Conservation (phyloP, 2,797 vertebrate species). For the Aplochiton taeniatus region DNA sequence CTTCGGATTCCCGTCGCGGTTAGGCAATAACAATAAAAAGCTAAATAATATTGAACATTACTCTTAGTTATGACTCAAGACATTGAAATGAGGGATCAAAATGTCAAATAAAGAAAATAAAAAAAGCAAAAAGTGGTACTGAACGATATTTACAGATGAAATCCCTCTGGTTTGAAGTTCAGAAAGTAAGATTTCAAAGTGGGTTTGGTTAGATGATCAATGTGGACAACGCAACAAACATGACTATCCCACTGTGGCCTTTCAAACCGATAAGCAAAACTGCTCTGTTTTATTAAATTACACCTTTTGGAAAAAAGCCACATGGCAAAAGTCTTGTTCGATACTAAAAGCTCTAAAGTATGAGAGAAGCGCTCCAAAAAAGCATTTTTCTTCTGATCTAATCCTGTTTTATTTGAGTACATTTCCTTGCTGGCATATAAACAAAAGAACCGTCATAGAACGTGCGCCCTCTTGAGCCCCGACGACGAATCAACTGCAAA, state of each 20-base stretch:
- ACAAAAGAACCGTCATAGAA: not conserved
- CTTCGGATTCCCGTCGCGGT: not conserved
- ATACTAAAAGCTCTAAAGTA: slow-evolving; percentile 3
- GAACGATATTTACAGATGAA: slow-evolving; percentile 1
- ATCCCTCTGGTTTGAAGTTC: not conserved
- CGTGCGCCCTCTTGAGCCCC: not conserved
- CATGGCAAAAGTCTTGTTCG: slow-evolving; percentile 3
- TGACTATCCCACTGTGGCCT: not conserved
- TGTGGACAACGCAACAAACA: slow-evolving; percentile 1
- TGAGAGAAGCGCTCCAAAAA: not conserved
- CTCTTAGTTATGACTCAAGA: no score
- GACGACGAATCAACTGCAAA: not conserved
- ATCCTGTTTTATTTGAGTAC: not conserved
- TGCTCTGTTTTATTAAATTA: slow-evolving; percentile 1
- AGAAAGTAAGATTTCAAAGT: not conserved
- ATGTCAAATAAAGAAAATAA: no score
- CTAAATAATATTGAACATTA: no score
- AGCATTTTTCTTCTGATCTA: no score
- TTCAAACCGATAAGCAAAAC: not conserved
- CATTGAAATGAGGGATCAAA: no score
- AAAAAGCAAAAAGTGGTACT: no score
- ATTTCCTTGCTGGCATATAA: not conserved
- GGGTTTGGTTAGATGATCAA: not conserved
- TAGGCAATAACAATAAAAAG: not conserved
- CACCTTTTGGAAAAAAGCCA: slow-evolving; percentile 5